These are phyloP conservation scores for Dascillus cervinus DNA, from an alignment of 2,888 invertebrate genomes.

Conservation along the genomic window DNA sequence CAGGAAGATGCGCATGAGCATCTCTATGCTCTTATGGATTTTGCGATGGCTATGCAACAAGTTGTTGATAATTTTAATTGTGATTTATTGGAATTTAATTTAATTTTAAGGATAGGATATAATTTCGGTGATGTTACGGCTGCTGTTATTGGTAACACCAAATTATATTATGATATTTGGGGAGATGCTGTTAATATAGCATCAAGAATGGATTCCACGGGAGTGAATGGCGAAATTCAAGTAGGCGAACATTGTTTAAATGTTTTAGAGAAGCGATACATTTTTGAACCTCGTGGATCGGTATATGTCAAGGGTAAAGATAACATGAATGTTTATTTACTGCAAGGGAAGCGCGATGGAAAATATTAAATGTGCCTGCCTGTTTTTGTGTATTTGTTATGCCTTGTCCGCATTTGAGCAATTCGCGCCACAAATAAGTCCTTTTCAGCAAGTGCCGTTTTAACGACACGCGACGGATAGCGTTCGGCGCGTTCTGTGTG, in stretches of 20 bases:
- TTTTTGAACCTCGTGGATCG: slow-evolving; percentile 86
- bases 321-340: slow-evolving; percentile 84
- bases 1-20: slow-evolving; percentile 68
- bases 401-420: too few relatives aligned
- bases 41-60: slow-evolving; percentile 84
- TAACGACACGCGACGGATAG: background rate
- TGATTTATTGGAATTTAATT: slow-evolving; percentile 83
- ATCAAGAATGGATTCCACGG: slow-evolving; percentile 95
- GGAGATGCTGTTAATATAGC: slow-evolving; percentile 98
- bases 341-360: slow-evolving; percentile 43
- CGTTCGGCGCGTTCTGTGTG: too few relatives aligned
- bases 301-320: slow-evolving; percentile 97
- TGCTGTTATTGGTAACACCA: slow-evolving; percentile 93
- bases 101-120: slow-evolving; percentile 79
- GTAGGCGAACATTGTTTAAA: slow-evolving; percentile 69
- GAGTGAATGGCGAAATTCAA: slow-evolving; percentile 78
- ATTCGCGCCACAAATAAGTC: too few relatives aligned
- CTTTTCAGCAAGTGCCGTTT: too few relatives aligned
- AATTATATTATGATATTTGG: slow-evolving; percentile 96
- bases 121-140: slow-evolving; percentile 95
- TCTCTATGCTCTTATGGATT: slow-evolving; percentile 84
- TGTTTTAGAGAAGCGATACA: slow-evolving; percentile 64
- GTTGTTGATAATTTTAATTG: slow-evolving; percentile 83
- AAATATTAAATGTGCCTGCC: background rate
- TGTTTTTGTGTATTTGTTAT: too few relatives aligned